Percentiles rank a stretch among this genome's conserved stretches.
These are phyloP conservation scores for Sebastes hubbsi DNA, from an alignment of 2,797 vertebrate genomes.

Conservation along the genomic window DNA sequence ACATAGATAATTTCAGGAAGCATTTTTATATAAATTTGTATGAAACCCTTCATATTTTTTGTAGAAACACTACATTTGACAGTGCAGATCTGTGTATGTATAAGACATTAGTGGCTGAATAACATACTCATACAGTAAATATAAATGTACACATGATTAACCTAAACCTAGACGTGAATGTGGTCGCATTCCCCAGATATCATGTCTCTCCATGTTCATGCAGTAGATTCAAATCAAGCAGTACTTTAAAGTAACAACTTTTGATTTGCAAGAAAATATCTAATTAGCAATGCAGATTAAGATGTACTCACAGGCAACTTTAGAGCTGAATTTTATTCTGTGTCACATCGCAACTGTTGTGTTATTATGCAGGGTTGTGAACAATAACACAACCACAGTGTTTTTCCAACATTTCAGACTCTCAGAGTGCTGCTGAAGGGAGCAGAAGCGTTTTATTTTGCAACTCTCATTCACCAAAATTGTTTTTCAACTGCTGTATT, in stretches of 20 bases:
- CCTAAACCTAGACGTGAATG: accelerated
- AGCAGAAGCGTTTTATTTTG: not conserved
- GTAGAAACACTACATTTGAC: not conserved
- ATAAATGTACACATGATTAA: not conserved
- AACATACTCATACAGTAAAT: not conserved
- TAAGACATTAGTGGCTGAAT: not conserved
- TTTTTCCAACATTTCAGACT: slow-evolving; percentile 5
- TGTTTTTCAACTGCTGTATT: not conserved
- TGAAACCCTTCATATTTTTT: not conserved
- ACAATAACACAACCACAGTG: slow-evolving; percentile 3
- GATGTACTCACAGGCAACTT: slow-evolving; percentile 18
- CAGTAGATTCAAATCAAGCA: not conserved
- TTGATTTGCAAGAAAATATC: not conserved
- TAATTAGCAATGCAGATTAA: slow-evolving; percentile 30
- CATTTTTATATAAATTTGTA: not conserved
- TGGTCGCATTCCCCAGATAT: not conserved
- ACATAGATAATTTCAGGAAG: not conserved
- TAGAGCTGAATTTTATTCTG: slow-evolving; percentile 22
- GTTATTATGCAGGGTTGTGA: slow-evolving; percentile 14
- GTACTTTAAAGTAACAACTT: not conserved
- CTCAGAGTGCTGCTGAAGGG: not conserved
- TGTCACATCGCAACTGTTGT: slow-evolving; percentile 27
- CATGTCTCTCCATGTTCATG: not conserved
- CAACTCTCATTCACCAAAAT: not conserved
- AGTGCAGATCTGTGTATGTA: not conserved